Evolutionary conservation across 2,888 invertebrate species (phyloP), one percentile per base, ranked within the genome.

Genomic region (Conomelus anceps): DNA sequence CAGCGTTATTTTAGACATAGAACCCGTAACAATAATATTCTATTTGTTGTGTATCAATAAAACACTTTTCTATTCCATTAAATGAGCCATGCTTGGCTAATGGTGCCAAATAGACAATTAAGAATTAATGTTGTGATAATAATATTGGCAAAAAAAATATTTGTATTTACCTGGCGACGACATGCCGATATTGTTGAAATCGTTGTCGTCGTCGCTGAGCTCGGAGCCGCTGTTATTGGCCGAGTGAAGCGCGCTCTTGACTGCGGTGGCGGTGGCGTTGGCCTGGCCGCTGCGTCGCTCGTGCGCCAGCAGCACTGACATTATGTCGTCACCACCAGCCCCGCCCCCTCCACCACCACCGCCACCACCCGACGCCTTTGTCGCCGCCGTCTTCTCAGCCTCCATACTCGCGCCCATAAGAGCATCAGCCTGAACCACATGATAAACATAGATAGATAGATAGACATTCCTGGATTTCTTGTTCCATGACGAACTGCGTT

Each of bases 261-360:
- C 94, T 91, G 94, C 93, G 41, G 94, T 94, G 90, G 94, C 94
- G 85, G 94, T 94, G 87, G 93, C 93, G 93, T 93, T n/a, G 1
- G n/a, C 63, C n/a, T n/a, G n/a, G 20, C 94, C 94, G 34, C 95
- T 95, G 92, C 96, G 96, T 93, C 97, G 98, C 93, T 98, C 98
- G 92, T 98, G 97, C 85, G 97, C 97, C 90, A 98, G 94, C 84
- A 98, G 94, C 6, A 98, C 97, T 22, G 98, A 97, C 98, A 98
- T 98, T 91, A 98, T 98, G 92, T 98, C 98, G 92, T 98, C 98
- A 91, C 94, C 95, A 89, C 90, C 84, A 87, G 85, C 26, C 84
- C 88, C 41, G 63, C 34, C 24, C 24, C 85, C 89, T 90, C 89
- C 89, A 88, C 89, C 89, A 20, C 23, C 26, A 24, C 34, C 86